Conservation (phyloP, 1,140 invertebrate genomes). For the Ips typographus region DNA sequence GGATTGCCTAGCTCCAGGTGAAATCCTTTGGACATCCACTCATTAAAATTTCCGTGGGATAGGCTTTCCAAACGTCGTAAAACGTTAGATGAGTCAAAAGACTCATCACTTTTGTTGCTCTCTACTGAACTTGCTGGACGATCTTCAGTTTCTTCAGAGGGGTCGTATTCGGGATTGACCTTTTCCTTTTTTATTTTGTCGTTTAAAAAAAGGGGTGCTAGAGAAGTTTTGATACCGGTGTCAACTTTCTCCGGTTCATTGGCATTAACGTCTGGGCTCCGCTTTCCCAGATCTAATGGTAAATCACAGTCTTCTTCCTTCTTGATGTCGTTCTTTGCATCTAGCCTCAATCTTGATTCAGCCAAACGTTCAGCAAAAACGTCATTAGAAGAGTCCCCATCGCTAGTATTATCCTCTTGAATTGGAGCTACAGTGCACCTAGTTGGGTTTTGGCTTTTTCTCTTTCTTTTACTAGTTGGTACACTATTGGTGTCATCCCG, state of each 20-base stretch:
- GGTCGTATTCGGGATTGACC: conserved; percentile 43
- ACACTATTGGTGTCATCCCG: conserved; percentile 56
- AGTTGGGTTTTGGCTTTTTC: conserved; percentile 91
- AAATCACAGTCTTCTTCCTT: conserved; percentile 38
- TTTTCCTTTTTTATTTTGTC: conserved; percentile 51
- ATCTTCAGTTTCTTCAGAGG: conserved; percentile 52
- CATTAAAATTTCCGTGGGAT: conserved; percentile 74
- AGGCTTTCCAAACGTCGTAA: conserved; percentile 77
- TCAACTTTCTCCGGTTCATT: conserved; percentile 48
- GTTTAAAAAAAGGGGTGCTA: conserved; percentile 49
- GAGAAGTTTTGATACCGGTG: conserved; percentile 50
- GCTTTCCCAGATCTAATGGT: conserved; percentile 48
- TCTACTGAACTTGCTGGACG: conserved; percentile 58
- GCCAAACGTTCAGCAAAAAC: conserved; percentile 46
- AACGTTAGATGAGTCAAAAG: conserved; percentile 68
- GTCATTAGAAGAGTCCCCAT: conserved; percentile 68
- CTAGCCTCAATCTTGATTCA: conserved; percentile 34
- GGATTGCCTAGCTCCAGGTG: conserved; percentile 47
- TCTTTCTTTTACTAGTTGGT: conserved; percentile 69
- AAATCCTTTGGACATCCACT: conserved; percentile 52
- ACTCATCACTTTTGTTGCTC: conserved; percentile 62
- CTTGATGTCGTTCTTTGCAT: conserved; percentile 31
- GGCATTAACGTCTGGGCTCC: conserved; percentile 48
- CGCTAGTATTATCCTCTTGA: conserved; percentile 53
- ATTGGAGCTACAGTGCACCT: conserved; percentile 69